A percentile compares a stretch with the other conserved stretches of the same genome.
Evolutionary conservation across 2,797 vertebrate species (phyloP).

Genomic region (Platalea minor): DNA sequence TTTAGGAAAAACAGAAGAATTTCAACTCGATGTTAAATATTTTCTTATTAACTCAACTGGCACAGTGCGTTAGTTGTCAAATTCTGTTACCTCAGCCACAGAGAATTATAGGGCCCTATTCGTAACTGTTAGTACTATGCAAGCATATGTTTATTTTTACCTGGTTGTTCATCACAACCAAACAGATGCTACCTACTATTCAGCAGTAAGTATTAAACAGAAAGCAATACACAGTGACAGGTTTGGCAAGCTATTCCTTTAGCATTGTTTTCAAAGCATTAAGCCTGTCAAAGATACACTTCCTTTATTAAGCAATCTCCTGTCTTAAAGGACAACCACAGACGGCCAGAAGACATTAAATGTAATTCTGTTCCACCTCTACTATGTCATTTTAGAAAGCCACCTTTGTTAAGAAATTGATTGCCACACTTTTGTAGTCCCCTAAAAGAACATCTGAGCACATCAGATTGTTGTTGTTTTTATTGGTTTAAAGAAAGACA

Average conservation of each 20-base stretch:
- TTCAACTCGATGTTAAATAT: constrained; percentile 9
- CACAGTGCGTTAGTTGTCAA: constrained; percentile 41
- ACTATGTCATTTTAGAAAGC: constrained; percentile 25
- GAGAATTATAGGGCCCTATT: background rate
- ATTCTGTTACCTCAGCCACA: constrained; percentile 48
- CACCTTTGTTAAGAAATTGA: constrained; percentile 17
- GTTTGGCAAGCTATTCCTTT: constrained; percentile 40
- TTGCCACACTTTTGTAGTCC: background rate
- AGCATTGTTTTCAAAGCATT: constrained; percentile 23
- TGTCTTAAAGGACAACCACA: constrained; percentile 28
- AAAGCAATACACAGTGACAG: constrained; percentile 42
- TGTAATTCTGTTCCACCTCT: background rate
- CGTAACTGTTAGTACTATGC: constrained; percentile 39
- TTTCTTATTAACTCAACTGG: constrained; percentile 43
- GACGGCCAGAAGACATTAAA: background rate
- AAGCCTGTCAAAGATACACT: constrained; percentile 32
- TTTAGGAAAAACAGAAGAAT: constrained; percentile 29
- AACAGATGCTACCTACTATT: constrained; percentile 19
- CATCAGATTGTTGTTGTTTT: background rate
- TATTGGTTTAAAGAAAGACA: constrained; percentile 15
- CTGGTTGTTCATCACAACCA: constrained; percentile 44
- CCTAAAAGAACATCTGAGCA: constrained; percentile 16
- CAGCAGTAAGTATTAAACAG: constrained; percentile 23
- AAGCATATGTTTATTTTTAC: constrained; percentile 6
- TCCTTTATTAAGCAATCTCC: constrained; percentile 22